phyloP scores from a whole-genome alignment of 1,140 invertebrate genomes.

The Ephestia elutella region DNA sequence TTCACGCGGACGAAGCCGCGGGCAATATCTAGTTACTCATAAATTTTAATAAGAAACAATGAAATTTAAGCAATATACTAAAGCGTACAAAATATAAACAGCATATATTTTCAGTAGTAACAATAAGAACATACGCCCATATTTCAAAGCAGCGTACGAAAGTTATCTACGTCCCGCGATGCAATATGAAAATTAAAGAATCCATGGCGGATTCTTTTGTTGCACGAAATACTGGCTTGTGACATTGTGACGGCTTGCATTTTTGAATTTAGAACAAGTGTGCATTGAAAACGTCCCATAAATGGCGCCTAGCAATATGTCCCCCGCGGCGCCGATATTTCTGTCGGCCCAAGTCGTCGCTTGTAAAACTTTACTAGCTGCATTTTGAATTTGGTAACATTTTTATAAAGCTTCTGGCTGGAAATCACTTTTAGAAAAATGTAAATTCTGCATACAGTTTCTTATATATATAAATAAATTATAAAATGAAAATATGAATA shows the following conservation, averaged over 20 bases:
- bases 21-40: too few relatives aligned
- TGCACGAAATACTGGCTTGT: neutral
- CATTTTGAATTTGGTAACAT: neutral
- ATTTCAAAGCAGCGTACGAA: too few relatives aligned
- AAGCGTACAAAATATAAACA: too few relatives aligned
- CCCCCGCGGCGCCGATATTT: slow-evolving; percentile 1
- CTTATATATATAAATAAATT: too few relatives aligned
- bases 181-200: neutral
- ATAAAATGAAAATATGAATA: too few relatives aligned
- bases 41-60: too few relatives aligned
- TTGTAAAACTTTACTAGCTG: neutral
- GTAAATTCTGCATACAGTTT: too few relatives aligned
- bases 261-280: slow-evolving; percentile 2
- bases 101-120: too few relatives aligned
- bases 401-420: neutral
- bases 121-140: too few relatives aligned
- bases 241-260: neutral
- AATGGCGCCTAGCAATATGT: neutral
- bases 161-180: neutral
- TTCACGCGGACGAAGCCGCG: too few relatives aligned
- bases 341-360: neutral
- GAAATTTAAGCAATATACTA: too few relatives aligned
- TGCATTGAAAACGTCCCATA: slow-evolving; percentile 3
- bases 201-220: neutral
- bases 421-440: neutral